Evolutionary conservation across 1,140 invertebrate species (phyloP).

Genomic region (Drosophila takahashii): DNA sequence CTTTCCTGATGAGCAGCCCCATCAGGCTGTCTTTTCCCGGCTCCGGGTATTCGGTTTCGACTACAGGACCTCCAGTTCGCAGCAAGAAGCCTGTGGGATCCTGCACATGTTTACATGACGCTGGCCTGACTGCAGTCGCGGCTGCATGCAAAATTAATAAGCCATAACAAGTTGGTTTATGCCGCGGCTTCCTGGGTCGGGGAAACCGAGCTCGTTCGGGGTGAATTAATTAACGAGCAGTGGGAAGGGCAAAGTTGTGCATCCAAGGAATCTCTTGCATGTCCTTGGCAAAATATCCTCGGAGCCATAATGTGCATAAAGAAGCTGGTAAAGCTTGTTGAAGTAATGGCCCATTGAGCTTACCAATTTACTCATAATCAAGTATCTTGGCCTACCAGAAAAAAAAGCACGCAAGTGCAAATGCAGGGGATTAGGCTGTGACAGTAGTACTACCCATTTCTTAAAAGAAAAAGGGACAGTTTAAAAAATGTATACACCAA

Average conservation of each 20-base stretch:
- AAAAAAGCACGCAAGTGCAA: neutral
- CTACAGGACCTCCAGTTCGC: neutral
- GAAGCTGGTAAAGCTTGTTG: neutral
- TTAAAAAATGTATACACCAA: too few species aligned
- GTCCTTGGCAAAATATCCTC: neutral
- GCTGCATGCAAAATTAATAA: conserved; percentile 50
- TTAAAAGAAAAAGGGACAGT: too few species aligned
- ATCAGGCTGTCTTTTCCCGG: conserved; percentile 2
- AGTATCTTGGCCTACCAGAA: neutral
- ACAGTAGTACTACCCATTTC: too few species aligned
- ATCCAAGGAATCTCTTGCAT: neutral
- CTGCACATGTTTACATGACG: conserved; percentile 37
- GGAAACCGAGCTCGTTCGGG: conserved; percentile 16
- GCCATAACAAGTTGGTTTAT: conserved; percentile 46
- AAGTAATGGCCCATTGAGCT: neutral
- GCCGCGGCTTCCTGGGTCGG: conserved; percentile 3
- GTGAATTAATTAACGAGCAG: conserved; percentile 34
- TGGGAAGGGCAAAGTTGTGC: conserved; percentile 10
- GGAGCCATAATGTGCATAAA: neutral
- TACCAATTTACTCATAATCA: neutral
- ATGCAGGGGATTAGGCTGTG: too few species aligned
- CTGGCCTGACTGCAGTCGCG: conserved; percentile 33
- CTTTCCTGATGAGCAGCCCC: conserved; percentile 4
- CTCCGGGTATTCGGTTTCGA: neutral
- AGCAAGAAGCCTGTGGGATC: conserved; percentile 12